These are phyloP conservation scores for Andrena trimmerana DNA, from an alignment of 2,888 invertebrate species.

Conservation along the genomic window DNA sequence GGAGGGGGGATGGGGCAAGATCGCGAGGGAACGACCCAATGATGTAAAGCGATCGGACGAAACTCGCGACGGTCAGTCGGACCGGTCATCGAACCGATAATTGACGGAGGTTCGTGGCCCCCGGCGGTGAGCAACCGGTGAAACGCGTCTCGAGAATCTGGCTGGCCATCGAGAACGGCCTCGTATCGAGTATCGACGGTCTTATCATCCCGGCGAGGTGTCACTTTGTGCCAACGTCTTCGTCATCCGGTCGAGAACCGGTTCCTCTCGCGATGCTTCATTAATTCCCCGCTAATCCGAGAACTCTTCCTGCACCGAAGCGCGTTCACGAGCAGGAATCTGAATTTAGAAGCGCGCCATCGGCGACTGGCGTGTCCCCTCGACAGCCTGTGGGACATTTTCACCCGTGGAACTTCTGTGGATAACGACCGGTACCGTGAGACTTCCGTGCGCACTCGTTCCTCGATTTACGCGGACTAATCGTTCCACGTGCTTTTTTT, in stretches of 20 bases:
- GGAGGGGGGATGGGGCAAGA: neutral
- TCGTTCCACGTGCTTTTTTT: no score
- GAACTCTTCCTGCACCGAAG: slow-evolving; percentile 57
- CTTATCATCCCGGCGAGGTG: slow-evolving; percentile 64
- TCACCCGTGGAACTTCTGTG: no score
- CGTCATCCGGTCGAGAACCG: slow-evolving; percentile 67
- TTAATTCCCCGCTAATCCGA: slow-evolving; percentile 66
- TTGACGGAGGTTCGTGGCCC: slow-evolving; percentile 34
- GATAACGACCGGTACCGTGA: no score
- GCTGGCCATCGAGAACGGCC: slow-evolving; percentile 11
- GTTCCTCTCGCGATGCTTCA: slow-evolving; percentile 65
- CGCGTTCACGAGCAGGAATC: neutral
- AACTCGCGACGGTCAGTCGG: neutral
- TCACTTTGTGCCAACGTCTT: slow-evolving; percentile 62
- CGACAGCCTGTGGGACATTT: neutral
- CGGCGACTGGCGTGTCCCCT: neutral
- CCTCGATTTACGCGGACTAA: no score
- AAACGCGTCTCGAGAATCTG: slow-evolving; percentile 23
- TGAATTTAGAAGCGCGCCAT: neutral
- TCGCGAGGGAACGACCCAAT: slow-evolving; percentile 18
- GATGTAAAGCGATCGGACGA: slow-evolving; percentile 37
- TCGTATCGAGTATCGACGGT: slow-evolving; percentile 48
- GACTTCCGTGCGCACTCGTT: no score
- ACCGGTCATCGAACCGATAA: slow-evolving; percentile 48
- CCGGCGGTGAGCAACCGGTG: slow-evolving; percentile 18